phyloP scores from a whole-genome alignment of 2,113 vertebrate species.

The Apodemus speciosus region DNA sequence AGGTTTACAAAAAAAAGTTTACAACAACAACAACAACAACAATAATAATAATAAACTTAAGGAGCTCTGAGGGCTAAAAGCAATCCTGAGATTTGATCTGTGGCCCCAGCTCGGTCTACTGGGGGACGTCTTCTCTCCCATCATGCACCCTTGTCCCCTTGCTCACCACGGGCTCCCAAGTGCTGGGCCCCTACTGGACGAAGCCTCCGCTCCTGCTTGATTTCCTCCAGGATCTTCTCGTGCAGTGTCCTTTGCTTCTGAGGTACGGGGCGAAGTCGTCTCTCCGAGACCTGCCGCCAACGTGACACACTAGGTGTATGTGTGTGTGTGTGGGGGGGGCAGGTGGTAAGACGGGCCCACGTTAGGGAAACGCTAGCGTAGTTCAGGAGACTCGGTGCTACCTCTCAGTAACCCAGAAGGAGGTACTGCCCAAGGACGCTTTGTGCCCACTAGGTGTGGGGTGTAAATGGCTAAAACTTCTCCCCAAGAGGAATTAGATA shows the following conservation, averaged over 20 bases:
- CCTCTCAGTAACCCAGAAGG: not conserved
- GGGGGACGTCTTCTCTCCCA: not conserved
- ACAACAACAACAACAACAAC: not conserved
- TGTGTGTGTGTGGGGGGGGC: too few species aligned
- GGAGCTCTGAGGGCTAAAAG: not conserved
- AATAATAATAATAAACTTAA: too few species aligned
- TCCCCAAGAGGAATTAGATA: not conserved
- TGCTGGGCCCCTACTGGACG: slow-evolving; percentile 85
- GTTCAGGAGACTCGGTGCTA: not conserved
- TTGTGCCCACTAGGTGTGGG: not conserved
- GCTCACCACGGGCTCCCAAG: slow-evolving; percentile 85
- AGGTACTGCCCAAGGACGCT: fast-evolving
- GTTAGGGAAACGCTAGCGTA: not conserved
- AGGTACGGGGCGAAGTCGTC: slow-evolving; percentile 91
- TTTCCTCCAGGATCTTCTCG: slow-evolving; percentile 94
- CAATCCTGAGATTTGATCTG: not conserved
- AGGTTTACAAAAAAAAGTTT: not conserved
- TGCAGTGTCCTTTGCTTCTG: slow-evolving; percentile 91
- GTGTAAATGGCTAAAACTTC: too few species aligned
- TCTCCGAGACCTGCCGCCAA: slow-evolving; percentile 87
- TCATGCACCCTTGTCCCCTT: not conserved
- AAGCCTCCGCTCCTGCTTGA: slow-evolving; percentile 94
- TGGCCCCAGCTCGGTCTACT: not conserved
- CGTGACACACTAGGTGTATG: fast-evolving
- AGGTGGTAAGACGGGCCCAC: fast-evolving